Percentiles rank a stretch among this genome's conserved stretches.
Evolutionary conservation across 2,797 vertebrate species (phyloP).

Genomic region (Halcyon leucocephala): DNA sequence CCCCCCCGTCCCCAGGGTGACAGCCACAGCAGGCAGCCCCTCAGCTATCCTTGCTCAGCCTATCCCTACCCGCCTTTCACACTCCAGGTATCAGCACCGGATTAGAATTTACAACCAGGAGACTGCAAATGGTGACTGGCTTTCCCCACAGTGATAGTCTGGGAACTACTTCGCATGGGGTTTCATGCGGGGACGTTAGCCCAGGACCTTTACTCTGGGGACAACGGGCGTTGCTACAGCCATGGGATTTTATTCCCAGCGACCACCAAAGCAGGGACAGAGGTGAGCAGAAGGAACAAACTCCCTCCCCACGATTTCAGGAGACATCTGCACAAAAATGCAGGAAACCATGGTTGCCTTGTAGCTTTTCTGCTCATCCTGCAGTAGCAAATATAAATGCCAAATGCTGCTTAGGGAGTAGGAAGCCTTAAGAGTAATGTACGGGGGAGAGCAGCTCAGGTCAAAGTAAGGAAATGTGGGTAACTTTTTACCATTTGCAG

Average conservation of each 20-base stretch:
- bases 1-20: not conserved
- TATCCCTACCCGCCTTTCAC: not conserved
- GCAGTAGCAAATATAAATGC: not conserved
- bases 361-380: not conserved
- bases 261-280: not conserved
- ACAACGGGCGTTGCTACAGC: not conserved
- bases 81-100: not conserved
- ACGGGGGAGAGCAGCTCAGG: not conserved
- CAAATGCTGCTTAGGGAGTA: not conserved
- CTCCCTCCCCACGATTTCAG: not conserved
- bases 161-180: not conserved
- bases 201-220: not conserved
- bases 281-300: not conserved
- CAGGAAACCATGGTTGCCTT: not conserved
- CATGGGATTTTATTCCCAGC: not conserved
- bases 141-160: not conserved
- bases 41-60: not conserved
- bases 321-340: not conserved
- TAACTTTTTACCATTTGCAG: not conserved
- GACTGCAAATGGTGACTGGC: not conserved
- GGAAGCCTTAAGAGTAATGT: not conserved
- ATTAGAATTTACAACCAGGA: not conserved
- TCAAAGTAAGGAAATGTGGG: not conserved
- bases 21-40: not conserved
- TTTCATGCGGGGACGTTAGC: not conserved